Conservation (phyloP, 2,888 invertebrate genomes). For the Yponomeuta plumbellus region DNA sequence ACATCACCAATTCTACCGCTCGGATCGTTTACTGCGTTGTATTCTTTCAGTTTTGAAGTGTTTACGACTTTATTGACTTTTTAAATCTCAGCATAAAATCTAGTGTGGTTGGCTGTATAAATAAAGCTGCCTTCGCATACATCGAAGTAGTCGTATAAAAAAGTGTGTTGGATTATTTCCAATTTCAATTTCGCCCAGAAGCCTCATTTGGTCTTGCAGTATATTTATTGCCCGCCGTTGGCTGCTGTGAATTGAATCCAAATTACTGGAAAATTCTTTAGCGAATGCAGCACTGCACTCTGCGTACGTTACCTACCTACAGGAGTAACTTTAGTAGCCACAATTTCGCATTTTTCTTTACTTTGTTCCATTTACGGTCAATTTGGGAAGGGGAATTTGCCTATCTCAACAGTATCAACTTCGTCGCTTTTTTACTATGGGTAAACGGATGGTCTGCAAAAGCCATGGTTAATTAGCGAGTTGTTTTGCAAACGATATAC, state of each 20-base stretch:
- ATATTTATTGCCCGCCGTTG: constrained; percentile 60
- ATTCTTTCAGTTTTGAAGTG: no score
- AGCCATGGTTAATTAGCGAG: neutral
- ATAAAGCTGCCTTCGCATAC: neutral
- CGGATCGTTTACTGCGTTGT: no score
- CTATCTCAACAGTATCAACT: neutral
- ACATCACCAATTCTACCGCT: neutral
- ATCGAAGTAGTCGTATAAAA: neutral
- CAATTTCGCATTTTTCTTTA: neutral
- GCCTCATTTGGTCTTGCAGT: constrained; percentile 62
- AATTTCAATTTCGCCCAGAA: constrained; percentile 33
- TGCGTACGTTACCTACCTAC: neutral
- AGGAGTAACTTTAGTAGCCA: neutral
- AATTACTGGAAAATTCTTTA: constrained; percentile 54
- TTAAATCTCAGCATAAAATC: no score
- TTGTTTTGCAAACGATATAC: neutral
- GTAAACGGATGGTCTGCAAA: neutral
- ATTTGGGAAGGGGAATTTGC: neutral
- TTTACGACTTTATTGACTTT: no score
- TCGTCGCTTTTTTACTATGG: neutral
- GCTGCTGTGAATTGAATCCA: constrained; percentile 62
- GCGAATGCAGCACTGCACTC: constrained; percentile 26
- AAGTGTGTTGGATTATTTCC: constrained; percentile 63
- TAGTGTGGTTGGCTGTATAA: neutral
- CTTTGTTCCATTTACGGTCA: neutral